Evolutionary conservation across 1,140 invertebrate genomes (phyloP).

Genomic region (Euura saliciscinereae): DNA sequence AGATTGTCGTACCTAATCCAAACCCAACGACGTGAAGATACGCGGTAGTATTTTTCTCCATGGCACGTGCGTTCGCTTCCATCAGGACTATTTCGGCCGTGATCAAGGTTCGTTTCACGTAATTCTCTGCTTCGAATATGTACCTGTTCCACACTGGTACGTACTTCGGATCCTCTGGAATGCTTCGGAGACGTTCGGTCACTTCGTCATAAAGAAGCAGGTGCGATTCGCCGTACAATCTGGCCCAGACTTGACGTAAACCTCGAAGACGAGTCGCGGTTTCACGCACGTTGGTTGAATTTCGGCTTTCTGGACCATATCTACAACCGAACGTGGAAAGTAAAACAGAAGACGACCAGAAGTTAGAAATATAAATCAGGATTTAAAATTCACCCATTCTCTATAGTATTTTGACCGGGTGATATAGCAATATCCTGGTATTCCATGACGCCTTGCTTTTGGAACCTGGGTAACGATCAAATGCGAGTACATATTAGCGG

Average conservation of each 20-base stretch:
- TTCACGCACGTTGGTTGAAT: too few relatives aligned
- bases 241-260: neutral
- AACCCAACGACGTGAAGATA: conserved; percentile 59
- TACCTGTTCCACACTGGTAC: conserved; percentile 32
- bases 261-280: neutral
- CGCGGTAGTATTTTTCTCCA: conserved; percentile 53
- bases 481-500: too few relatives aligned
- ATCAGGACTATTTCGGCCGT: conserved; percentile 56
- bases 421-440: conserved; percentile 64
- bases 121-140: conserved; percentile 54
- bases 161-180: conserved; percentile 39
- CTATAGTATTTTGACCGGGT: conserved; percentile 57
- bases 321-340: too few relatives aligned
- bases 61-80: conserved; percentile 54
- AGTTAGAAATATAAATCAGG: too few relatives aligned
- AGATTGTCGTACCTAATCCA: conserved; percentile 37
- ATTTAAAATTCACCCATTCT: conserved; percentile 61
- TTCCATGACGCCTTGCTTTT: conserved; percentile 60
- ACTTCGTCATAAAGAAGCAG: neutral
- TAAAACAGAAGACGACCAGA: too few relatives aligned
- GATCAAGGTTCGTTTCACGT: conserved; percentile 53
- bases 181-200: conserved; percentile 36
- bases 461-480: conserved; percentile 44
- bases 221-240: neutral
- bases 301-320: too few relatives aligned